Base-by-base conservation (phyloP, 2,888 invertebrate genomes). In the Brassicogethes aeneus region DNA sequence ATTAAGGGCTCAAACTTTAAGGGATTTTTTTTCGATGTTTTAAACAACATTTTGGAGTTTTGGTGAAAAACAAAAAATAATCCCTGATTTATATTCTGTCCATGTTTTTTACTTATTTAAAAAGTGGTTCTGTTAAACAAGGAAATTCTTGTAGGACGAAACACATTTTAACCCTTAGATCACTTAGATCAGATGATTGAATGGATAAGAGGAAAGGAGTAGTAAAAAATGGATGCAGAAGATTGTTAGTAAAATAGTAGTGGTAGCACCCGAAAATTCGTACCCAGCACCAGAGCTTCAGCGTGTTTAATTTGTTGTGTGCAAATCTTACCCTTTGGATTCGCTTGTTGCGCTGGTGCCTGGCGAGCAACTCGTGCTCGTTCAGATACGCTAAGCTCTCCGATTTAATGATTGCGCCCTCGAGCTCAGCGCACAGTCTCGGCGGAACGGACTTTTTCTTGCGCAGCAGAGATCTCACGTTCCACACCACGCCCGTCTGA, bases 241-340 rank as follows among this genome's bases (percentile, higher is more conserved):
- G n/a, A n/a, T n/a, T n/a, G n/a, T 5, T 23, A 23, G 23, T 23
- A 10, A 7, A 10, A 7, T 23, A 23, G 23, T 23, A 23, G 23
- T 23, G 23, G n/a, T n/a, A 7, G 23, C 23, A 23, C 23, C 23
- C 5, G 10, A 23, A 23, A 7, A 23, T 23, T 23, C 23, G 23
- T 23, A n/a, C 41, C 39, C 42, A 38, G 36, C 44, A 42, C 44
- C 44, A 37, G 36, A n/a, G n/a, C n/a, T n/a, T n/a, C n/a, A n/a
- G n/a, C n/a, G n/a, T n/a, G n/a, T n/a, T n/a, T n/a, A n/a, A n/a
- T n/a, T n/a, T n/a, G n/a, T n/a, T n/a, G n/a, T n/a, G n/a, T n/a
- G n/a, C n/a, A n/a, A 38, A 43, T 62, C 70, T 71, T 72, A 73
- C 73, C 71, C 71, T 66, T 53, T 71, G 69, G 41, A 71, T 65